Base-by-base conservation (phyloP, 2,888 invertebrate genomes). In the Diabrotica balteata region DNA sequence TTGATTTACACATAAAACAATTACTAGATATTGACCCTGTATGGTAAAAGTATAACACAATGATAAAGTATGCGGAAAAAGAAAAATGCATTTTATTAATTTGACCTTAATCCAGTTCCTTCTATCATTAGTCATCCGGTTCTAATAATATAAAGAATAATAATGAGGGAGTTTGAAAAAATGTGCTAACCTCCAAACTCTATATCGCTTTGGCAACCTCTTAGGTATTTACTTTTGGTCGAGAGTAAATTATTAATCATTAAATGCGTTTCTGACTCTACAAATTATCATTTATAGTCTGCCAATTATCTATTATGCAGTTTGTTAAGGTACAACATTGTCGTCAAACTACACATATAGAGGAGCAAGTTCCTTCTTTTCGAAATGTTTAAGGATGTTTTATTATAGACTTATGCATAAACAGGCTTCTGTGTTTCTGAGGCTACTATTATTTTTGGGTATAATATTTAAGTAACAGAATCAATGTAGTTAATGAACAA, bases 81-180 rank as follows among this genome's bases (percentile, higher is more conserved):
- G 52, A 52, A 52, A 54, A 54, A 54, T 54, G 53, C 53, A 59
- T 59, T 59, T 49, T 46, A 59, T 59, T 58, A 45, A 8, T 49
- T 17, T 59, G 59, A 59, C 59, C 59, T 59, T 10, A 46, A 59
- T 32, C 7, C 47, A 59, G 32, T 58, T 46, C 47, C 45, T 59
- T 59, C 22, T 59, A 42, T 49, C 47, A 49, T 59, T 59, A 59
- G 59, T 59, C 59, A 59, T 59, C 46, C 47, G 59, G 59, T 59
- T 59, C 59, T 59, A 59, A 59, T 54, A 54, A 54, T 32, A 54
- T 7, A 10, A 54, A 8, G 42, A 54, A 43, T 54, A 4, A 17
- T 51, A n/a, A 47, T 47, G 47, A 10, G 8, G n/a, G 9, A 47
- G 47, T 47, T 8, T 1, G 51, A 54, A 42, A 10, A 54, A 32